phyloP scores from a whole-genome alignment of 2,888 invertebrate genomes.

The Chironomus tentans region DNA sequence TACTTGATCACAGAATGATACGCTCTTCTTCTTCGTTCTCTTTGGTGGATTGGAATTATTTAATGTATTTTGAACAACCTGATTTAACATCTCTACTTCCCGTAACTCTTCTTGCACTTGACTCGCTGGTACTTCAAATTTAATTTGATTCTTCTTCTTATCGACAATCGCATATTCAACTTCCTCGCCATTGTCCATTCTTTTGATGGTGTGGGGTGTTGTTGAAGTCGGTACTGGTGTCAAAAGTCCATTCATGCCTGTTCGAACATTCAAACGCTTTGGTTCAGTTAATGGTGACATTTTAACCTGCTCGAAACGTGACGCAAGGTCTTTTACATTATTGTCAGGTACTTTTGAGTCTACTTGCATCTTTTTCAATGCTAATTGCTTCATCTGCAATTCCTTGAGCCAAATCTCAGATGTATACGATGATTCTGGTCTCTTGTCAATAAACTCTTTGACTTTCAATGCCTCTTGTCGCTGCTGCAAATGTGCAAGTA shows the following conservation, averaged over 20 bases:
- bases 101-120: slow-evolving; percentile 49
- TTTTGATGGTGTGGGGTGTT: slow-evolving; percentile 14
- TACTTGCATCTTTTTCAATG: slow-evolving; percentile 45
- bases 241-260: slow-evolving; percentile 21
- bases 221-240: neutral
- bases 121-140: slow-evolving; percentile 42
- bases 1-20: slow-evolving; percentile 91
- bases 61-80: slow-evolving; percentile 46
- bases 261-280: slow-evolving; percentile 23
- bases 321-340: slow-evolving; percentile 69
- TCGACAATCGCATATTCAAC: slow-evolving; percentile 27
- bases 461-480: slow-evolving; percentile 47
- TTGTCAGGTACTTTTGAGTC: slow-evolving; percentile 28
- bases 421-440: slow-evolving; percentile 34
- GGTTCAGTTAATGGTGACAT: slow-evolving; percentile 29
- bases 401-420: slow-evolving; percentile 65
- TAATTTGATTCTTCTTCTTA: slow-evolving; percentile 29
- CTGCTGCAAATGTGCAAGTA: slow-evolving; percentile 56
- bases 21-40: slow-evolving; percentile 80
- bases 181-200: slow-evolving; percentile 21
- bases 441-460: slow-evolving; percentile 34
- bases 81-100: slow-evolving; percentile 49
- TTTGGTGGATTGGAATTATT: slow-evolving; percentile 46
- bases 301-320: slow-evolving; percentile 61
- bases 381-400: slow-evolving; percentile 68